Base-by-base conservation (phyloP, 2,888 invertebrate genomes). In the Ctenicera cuprea region DNA sequence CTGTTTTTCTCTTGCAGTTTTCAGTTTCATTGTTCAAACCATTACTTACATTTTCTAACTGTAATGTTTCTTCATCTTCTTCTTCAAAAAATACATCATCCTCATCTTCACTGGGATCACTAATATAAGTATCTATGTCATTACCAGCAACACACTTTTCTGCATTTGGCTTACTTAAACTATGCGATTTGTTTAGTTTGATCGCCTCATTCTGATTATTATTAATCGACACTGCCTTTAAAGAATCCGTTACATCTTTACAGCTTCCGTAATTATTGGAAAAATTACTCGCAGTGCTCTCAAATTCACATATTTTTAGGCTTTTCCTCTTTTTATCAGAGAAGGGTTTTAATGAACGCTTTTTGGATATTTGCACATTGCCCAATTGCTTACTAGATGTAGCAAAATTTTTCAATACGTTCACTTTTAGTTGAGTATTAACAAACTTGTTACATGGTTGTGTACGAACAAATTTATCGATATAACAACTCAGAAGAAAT, bases 401-500 rank as follows among this genome's bases (percentile, higher is more conserved):
- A 20, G 48, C 20, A 18, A 37, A 62, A 20, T 65, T 54, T 26
- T 54, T 52, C 11, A 43, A 11, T 18, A 67, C n/a, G 18, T 50
- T 54, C 7, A 67, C 54, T 14, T 43, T 14, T 48, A 73, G 45
- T 37, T 63, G 45, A 4, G 41, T 63, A 33, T 22, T 63, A 7
- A 61, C 9, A 41, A 65, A 61, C n/a, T 43, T 43, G 3, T 61
- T 30, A 8, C 37, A n/a, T 16, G 7, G 33, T 1, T 33, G 16
- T 3, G 7, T 11, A 8, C 16, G 12, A 3, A 9, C 5, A 3
- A 73, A 38, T 50, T 57, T 65, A 8, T 57, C 52, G 0, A 69
- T 37, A 30, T 73, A 73, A 22, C 37, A 37, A 43, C 65, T 54
- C 3, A 73, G 8, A 9, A 50, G 11, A 18, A 65, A 73, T 69